Evolutionary conservation across 2,888 invertebrate species (phyloP).

Genomic region (Pyrocoelia pectoralis): DNA sequence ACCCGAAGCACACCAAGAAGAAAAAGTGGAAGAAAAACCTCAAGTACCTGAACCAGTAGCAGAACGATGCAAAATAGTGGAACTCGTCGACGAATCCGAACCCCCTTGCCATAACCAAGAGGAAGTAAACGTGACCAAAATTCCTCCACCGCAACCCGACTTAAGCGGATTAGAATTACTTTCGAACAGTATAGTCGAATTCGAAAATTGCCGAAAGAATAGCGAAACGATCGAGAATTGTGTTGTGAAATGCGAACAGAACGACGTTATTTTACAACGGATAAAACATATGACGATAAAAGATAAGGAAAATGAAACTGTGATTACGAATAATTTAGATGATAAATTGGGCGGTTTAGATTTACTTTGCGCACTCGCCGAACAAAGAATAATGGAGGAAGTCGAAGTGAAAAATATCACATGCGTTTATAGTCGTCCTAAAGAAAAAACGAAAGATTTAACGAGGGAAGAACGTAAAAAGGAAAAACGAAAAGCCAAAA

Average conservation of each 20-base stretch:
- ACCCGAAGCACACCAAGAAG: slow-evolving; percentile 24
- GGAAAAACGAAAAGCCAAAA: slow-evolving; percentile 61
- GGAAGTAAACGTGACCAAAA: background rate
- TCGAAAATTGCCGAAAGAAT: slow-evolving; percentile 63
- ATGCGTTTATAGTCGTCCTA: slow-evolving; percentile 16
- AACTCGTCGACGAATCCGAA: slow-evolving; percentile 9
- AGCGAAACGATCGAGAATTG: slow-evolving; percentile 45
- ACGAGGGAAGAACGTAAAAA: slow-evolving; percentile 51
- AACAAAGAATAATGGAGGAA: slow-evolving; percentile 84
- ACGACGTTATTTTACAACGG: slow-evolving; percentile 51
- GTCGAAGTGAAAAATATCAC: slow-evolving; percentile 60
- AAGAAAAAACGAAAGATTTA: slow-evolving; percentile 41
- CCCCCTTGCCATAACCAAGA: slow-evolving; percentile 7
- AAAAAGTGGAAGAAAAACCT: slow-evolving; percentile 26
- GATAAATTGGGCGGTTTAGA: slow-evolving; percentile 72
- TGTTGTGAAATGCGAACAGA: slow-evolving; percentile 40
- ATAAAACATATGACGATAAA: slow-evolving; percentile 53
- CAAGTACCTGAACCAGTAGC: slow-evolving; percentile 39
- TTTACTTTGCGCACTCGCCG: slow-evolving; percentile 83
- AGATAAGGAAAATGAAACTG: slow-evolving; percentile 60
- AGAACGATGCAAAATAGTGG: slow-evolving; percentile 19
- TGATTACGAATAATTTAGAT: slow-evolving; percentile 57
- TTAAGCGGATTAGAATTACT: slow-evolving; percentile 82
- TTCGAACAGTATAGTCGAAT: slow-evolving; percentile 86
- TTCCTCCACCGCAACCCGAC: slow-evolving; percentile 65